Percentiles rank a stretch among this genome's conserved stretches.
Evolutionary conservation across 2,113 vertebrate genomes (phyloP).

Genomic region (Pleuronectes platessa): DNA sequence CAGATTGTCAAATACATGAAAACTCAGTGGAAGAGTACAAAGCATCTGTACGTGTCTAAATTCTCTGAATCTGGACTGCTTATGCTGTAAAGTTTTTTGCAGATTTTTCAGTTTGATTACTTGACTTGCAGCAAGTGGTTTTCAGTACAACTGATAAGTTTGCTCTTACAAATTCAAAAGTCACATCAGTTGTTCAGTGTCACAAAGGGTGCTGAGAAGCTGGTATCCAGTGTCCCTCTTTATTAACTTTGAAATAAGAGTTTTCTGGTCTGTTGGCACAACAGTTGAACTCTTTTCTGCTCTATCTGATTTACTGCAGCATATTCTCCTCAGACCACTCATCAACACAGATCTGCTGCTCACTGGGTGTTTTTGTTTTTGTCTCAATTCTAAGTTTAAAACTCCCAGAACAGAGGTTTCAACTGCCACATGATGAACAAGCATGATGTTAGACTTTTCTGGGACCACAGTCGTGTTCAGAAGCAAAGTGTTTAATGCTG

Average conservation of each 20-base stretch:
- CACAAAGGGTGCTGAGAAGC: too few species aligned
- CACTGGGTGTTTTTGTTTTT: neutral
- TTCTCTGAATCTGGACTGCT: neutral
- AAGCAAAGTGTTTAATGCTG: too few species aligned
- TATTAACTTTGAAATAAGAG: too few species aligned
- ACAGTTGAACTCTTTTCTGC: neutral
- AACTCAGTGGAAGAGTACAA: too few species aligned
- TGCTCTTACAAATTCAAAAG: too few species aligned
- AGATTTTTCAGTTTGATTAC: neutral
- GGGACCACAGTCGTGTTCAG: neutral
- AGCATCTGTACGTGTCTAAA: too few species aligned
- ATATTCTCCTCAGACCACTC: neutral
- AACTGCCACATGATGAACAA: neutral
- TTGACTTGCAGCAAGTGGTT: neutral
- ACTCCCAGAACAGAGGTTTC: neutral
- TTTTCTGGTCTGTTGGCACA: neutral
- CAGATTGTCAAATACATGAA: too few species aligned
- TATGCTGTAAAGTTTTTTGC: neutral
- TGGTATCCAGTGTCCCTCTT: too few species aligned
- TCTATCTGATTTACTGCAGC: neutral
- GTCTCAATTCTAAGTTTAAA: neutral
- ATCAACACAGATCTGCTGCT: neutral
- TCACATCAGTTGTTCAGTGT: too few species aligned
- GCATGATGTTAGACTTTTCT: neutral
- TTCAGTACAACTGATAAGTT: neutral